These are phyloP conservation scores for Actias luna DNA, from an alignment of 2,888 invertebrate genomes.

Conservation along the genomic window DNA sequence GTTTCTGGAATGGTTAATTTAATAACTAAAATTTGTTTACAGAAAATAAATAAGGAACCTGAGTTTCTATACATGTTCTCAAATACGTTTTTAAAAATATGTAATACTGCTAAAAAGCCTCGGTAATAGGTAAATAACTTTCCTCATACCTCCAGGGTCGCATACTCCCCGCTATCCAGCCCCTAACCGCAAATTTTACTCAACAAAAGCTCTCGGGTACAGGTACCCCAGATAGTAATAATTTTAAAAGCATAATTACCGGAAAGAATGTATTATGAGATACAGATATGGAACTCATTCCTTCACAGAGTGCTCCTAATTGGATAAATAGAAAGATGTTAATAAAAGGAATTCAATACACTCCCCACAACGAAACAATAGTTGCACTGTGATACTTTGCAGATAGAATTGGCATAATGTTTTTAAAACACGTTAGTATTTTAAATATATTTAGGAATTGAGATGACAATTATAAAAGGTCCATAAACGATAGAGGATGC, in stretches of 20 bases:
- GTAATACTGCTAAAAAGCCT: not conserved
- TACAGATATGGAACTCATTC: not conserved
- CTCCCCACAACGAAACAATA: too few species aligned
- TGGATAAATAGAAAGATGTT: not conserved
- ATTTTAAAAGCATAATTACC: slow-evolving; percentile 9
- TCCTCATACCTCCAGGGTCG: not conserved
- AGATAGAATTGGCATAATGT: too few species aligned
- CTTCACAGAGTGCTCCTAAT: not conserved
- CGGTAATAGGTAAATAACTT: not conserved
- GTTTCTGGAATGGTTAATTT: too few species aligned
- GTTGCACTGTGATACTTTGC: too few species aligned
- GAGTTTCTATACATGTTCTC: not conserved
- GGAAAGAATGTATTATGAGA: not conserved
- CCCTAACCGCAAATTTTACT: not conserved
- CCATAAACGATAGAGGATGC: too few species aligned
- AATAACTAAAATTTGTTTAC: too few species aligned
- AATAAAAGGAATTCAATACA: too few species aligned
- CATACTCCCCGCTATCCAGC: not conserved
- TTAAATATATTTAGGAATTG: too few species aligned
- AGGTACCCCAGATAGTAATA: slow-evolving; percentile 4
- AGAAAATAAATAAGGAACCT: not conserved
- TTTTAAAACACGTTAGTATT: too few species aligned
- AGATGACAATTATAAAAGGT: too few species aligned
- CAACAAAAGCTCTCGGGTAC: slow-evolving; percentile 5
- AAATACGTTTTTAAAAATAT: not conserved